A percentile compares a stretch with the other conserved stretches of the same genome.
These are phyloP conservation scores for Zosterops japonicus DNA, from an alignment of 2,113 vertebrate species.

Conservation along the genomic window DNA sequence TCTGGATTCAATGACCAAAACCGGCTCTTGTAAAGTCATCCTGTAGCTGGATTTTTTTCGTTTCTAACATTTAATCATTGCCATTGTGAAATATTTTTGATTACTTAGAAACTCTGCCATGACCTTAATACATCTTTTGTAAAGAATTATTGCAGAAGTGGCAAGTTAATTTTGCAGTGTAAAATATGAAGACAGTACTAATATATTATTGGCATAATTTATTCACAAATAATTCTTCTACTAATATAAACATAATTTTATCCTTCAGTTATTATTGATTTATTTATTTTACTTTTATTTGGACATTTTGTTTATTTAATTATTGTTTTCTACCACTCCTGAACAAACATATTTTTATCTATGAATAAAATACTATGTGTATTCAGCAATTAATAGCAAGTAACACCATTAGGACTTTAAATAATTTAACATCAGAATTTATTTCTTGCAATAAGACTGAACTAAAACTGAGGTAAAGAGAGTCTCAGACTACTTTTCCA, in stretches of 20 bases:
- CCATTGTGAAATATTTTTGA: conserved; percentile 22
- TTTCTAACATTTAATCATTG: not conserved
- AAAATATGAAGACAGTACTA: not conserved
- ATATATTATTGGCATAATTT: not conserved
- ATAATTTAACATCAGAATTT: conserved; percentile 6
- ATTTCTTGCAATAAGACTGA: not conserved
- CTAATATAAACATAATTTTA: not conserved
- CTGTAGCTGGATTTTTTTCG: not conserved
- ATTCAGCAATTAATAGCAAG: conserved; percentile 21
- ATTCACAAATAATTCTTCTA: not conserved
- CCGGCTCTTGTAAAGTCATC: accelerated
- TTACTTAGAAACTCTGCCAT: conserved; percentile 9
- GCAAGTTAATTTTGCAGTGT: conserved; percentile 1
- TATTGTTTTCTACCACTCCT: not conserved
- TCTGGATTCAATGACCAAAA: not conserved
- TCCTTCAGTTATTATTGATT: not conserved
- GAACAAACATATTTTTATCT: not conserved
- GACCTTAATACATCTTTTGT: not conserved
- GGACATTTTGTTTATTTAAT: not conserved
- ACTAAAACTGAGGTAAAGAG: not conserved
- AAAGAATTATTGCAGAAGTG: not conserved
- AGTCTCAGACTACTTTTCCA: not conserved
- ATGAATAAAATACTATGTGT: not conserved
- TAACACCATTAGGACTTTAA: not conserved
- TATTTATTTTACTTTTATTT: not conserved